Conservation (phyloP, 2,797 vertebrate species). For the Linurgus olivaceus region DNA sequence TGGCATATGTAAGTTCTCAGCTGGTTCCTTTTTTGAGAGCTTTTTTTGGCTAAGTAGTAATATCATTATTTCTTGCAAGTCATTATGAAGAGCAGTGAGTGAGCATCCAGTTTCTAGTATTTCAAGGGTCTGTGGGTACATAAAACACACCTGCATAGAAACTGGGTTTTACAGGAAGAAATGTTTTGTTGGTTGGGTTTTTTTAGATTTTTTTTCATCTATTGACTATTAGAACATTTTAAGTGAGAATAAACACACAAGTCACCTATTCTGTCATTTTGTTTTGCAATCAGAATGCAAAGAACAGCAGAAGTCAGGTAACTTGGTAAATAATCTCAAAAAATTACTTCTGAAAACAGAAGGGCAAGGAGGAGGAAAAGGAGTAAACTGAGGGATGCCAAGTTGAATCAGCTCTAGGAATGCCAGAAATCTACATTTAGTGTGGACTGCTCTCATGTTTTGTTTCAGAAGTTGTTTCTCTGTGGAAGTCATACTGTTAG, state of each 20-base stretch:
- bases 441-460: background rate
- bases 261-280: background rate
- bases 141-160: background rate
- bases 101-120: background rate
- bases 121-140: background rate
- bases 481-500: background rate
- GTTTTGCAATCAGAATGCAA: background rate
- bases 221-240: background rate
- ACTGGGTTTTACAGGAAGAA: background rate
- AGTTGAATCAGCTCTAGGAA: background rate
- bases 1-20: background rate
- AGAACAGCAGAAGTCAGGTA: background rate
- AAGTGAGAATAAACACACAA: background rate
- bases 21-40: background rate
- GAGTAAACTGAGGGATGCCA: background rate
- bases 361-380: background rate
- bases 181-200: rapidly evolving
- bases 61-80: conserved; percentile 36
- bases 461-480: background rate
- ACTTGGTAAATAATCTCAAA: background rate
- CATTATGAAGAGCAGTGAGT: background rate
- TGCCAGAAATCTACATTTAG: background rate
- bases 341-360: background rate
- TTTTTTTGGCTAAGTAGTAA: conserved; percentile 17
- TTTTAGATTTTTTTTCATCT: background rate